These are phyloP conservation scores for Chunga burmeisteri DNA, from an alignment of 2,113 vertebrate genomes.

Conservation along the genomic window DNA sequence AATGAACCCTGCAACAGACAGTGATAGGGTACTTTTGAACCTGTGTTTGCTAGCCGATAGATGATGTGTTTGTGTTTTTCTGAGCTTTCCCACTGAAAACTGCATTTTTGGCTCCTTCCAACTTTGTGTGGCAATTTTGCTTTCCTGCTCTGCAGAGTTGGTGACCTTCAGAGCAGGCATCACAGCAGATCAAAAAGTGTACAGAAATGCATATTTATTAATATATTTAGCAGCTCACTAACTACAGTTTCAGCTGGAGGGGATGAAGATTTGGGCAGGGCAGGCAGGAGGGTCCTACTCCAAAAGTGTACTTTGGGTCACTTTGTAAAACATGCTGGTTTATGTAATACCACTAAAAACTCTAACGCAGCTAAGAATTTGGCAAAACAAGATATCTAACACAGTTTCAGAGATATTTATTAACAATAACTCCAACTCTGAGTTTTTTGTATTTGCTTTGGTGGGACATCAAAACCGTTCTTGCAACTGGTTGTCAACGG, in stretches of 20 bases:
- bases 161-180: not conserved
- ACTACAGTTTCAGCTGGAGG: not conserved
- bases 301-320: rapidly evolving
- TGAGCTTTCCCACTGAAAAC: not conserved
- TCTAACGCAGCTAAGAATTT: not conserved
- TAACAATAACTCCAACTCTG: not conserved
- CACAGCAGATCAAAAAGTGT: not conserved
- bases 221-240: not conserved
- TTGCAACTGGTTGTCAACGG: not conserved
- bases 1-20: not conserved
- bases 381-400: not conserved
- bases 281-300: not conserved
- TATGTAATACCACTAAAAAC: not conserved
- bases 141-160: not conserved
- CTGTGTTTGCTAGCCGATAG: not conserved
- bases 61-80: not conserved
- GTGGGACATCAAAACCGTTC: not conserved
- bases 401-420: not conserved
- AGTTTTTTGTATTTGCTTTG: not conserved
- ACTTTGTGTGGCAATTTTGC: not conserved
- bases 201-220: not conserved
- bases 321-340: not conserved
- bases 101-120: not conserved
- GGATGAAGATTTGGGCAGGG: not conserved
- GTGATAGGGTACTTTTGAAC: not conserved